Evolutionary conservation across 2,888 invertebrate species (phyloP), one percentile per base, ranked within the genome.

Genomic region (Aphodius granarius): DNA sequence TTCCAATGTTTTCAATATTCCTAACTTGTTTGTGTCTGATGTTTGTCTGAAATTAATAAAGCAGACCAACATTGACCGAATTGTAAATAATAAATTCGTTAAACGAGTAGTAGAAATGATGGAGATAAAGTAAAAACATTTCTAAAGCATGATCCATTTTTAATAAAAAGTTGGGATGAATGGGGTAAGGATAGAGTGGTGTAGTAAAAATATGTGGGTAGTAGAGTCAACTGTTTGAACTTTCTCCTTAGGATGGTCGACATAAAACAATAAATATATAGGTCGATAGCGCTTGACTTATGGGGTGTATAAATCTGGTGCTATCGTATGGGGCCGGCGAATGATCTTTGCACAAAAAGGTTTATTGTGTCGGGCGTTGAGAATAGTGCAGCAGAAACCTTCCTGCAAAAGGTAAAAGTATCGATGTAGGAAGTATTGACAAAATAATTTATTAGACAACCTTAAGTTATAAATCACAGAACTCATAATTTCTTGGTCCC

Each of bases 381-480:
- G 20, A 68, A 68, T 21, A 68, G 20, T 13, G 68, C 68, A 66
- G 43, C 43, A 43, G 43, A 43, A 43, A 21, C 22, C 68, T 21
- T 68, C 21, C 22, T 21, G 22, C 22, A 68, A 68, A 68, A 21
- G n/a, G 21, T 22, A 20, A 22, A 21, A 22, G 68, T 22, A 68
- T 68, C n/a, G 68, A 68, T 20, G 68, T 68, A 68, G 22, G 43
- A 68, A 74, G 71, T 74, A 71, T 74, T 74, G 74, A 74, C 74
- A 74, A 63, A 64, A 74, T 74, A 74, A 74, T 74, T 71, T 74
- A 74, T 74, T 43, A 64, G 74, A 64, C 74, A 74, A 74, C 74
- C 71, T 63, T 74, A 71, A 21, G 74, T 74, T 74, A 74, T 74
- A 74, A 74, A 74, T 74, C 74, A 74, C 74, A 64, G 71, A 74